Percentiles rank a stretch among this genome's conserved stretches.
phyloP scores from a whole-genome alignment of 2,797 vertebrate genomes.

The Halcyon chelicuti region DNA sequence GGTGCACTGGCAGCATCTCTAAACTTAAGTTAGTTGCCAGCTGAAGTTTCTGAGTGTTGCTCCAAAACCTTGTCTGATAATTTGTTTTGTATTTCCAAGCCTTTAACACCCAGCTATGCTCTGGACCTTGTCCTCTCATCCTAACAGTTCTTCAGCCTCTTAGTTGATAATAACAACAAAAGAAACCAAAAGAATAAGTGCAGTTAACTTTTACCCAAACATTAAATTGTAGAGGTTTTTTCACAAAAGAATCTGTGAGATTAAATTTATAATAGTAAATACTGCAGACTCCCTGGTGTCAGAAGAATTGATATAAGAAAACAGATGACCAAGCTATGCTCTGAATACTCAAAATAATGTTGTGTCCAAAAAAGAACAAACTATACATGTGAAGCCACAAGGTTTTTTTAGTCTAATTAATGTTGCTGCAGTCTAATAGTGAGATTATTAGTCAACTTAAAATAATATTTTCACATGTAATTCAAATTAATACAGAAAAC shows the following conservation, averaged over 20 bases:
- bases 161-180: background rate
- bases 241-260: background rate
- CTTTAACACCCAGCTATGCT: background rate
- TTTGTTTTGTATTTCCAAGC: background rate
- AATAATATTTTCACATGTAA: background rate
- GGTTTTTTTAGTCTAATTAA: background rate
- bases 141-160: background rate
- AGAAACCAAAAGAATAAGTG: background rate
- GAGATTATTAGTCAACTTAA: background rate
- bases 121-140: background rate
- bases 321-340: background rate
- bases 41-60: background rate
- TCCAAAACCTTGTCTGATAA: background rate
- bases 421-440: background rate
- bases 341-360: background rate
- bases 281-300: background rate
- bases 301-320: background rate
- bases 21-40: background rate
- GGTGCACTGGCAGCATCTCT: background rate
- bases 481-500: background rate
- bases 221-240: background rate
- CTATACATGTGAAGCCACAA: accelerated
- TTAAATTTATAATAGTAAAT: background rate
- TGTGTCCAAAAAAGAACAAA: background rate
- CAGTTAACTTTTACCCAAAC: background rate